Percentiles rank a stretch among this genome's conserved stretches.
These are phyloP conservation scores for Labroides dimidiatus DNA, from an alignment of 2,797 vertebrate genomes.

Conservation along the genomic window DNA sequence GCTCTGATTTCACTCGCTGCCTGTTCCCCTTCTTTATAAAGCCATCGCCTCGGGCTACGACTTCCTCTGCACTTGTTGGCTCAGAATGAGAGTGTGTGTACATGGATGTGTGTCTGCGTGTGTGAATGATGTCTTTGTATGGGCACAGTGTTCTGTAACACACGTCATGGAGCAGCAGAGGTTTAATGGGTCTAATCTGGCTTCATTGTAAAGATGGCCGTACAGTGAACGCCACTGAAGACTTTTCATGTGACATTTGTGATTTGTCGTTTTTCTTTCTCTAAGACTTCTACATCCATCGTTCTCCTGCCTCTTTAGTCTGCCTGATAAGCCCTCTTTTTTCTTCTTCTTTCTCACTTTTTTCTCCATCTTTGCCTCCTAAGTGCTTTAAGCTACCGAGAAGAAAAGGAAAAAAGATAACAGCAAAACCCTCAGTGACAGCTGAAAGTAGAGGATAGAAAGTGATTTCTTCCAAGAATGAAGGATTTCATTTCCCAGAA, in stretches of 20 bases:
- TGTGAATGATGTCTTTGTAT: slow-evolving; percentile 70
- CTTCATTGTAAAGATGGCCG: slow-evolving; percentile 44
- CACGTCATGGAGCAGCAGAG: slow-evolving; percentile 39
- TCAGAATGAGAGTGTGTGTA: slow-evolving; percentile 9
- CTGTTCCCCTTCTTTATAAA: slow-evolving; percentile 31
- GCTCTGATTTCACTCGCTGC: slow-evolving; percentile 33
- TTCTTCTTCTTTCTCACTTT: not conserved
- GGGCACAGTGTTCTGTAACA: slow-evolving; percentile 45
- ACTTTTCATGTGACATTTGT: slow-evolving; percentile 17
- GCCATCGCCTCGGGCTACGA: slow-evolving; percentile 34
- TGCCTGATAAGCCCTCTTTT: not conserved
- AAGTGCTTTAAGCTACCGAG: not conserved
- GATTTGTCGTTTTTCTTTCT: slow-evolving; percentile 15
- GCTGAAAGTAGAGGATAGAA: not conserved
- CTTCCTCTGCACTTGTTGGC: slow-evolving; percentile 55
- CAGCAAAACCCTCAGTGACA: not conserved
- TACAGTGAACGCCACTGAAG: slow-evolving; percentile 25
- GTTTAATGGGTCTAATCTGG: slow-evolving; percentile 56
- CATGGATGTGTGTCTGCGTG: not conserved
- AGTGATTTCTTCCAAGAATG: not conserved
- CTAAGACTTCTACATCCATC: not conserved
- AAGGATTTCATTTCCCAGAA: slow-evolving; percentile 6
- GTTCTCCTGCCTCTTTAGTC: not conserved
- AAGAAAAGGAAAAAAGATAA: not conserved
- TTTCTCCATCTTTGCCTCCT: not conserved